Conservation (phyloP, 2,888 invertebrate genomes). For the Lithosia quadra region DNA sequence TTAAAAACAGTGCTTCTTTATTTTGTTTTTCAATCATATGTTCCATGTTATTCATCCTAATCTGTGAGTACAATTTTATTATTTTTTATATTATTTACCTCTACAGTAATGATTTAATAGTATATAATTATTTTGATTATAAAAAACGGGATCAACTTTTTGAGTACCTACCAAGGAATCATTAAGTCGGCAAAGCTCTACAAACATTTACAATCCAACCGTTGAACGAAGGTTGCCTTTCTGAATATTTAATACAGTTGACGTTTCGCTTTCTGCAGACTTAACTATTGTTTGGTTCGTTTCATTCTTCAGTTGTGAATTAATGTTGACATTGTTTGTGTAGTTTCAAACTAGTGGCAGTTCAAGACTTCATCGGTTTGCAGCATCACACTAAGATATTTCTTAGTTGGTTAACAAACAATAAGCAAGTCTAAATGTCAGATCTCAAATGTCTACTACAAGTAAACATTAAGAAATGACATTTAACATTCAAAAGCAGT, state of each 20-base stretch:
- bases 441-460: not conserved
- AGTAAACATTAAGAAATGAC: not conserved
- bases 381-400: not conserved
- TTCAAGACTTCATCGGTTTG: constrained; percentile 10
- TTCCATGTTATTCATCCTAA: not conserved
- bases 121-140: not conserved
- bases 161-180: constrained; percentile 28
- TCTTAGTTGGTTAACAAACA: constrained; percentile 4
- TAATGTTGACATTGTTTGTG: constrained; percentile 21
- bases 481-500: not conserved
- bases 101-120: not conserved
- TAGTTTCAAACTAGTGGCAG: constrained; percentile 8
- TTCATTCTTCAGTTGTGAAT: constrained; percentile 27
- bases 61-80: no score
- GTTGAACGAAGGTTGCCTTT: constrained; percentile 43
- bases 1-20: not conserved
- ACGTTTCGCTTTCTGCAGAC: constrained; percentile 55
- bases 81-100: not conserved
- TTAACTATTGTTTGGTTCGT: constrained; percentile 37
- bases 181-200: constrained; percentile 36
- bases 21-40: not conserved
- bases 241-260: constrained; percentile 68
- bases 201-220: constrained; percentile 22
- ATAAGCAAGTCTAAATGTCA: not conserved
- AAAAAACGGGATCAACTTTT: constrained; percentile 16